Base-by-base conservation (phyloP, 1,140 invertebrate species). In the Ctenoplectra terminalis region DNA sequence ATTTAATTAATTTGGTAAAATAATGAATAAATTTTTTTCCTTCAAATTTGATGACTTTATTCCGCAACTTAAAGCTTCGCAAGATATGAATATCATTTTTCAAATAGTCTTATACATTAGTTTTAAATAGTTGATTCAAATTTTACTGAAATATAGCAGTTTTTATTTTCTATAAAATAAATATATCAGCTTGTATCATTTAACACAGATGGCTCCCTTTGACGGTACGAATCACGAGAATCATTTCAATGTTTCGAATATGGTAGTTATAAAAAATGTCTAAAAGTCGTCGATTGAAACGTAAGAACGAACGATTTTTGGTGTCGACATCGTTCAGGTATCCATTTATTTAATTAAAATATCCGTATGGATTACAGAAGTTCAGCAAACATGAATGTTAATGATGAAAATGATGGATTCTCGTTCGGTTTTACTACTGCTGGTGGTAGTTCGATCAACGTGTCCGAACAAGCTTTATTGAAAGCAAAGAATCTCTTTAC, bases 371-470 rank as follows among this genome's bases (percentile, higher is more conserved):
- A 23, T 31, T 26, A 40, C 1, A 11, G 23, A 31, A 23, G 11
- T n/a, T 11, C 20, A 17, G 15, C 23, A 43, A 8, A 34, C 13
- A 76, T 76, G 50, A 54, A 67, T 43, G 23, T 56, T 17, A 31
- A n/a, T 54, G 8, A 43, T 5, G 54, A n/a, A 43, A 43, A n/a
- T n/a, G 31, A 40, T 15, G 26, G 13, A 23, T 37, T 8, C 20
- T 34, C 40, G n/a, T 43, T 48, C 29, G 76, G 76, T 26, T 94
- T 94, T 83, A 77, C 86, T 80, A 94, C 92, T 40, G 93, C 92
- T 11, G 83, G 84, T 80, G 93, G 92, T 64, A 89, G 84, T 61
- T 73, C 79, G 50, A 82, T 91, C 7, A 58, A 34, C 52, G 56
- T 92, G 1, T 90, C 85, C 15, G 63, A 89, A 43, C 78, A 87